phyloP scores from a whole-genome alignment of 2,888 invertebrate genomes.

The Elaeidobius kamerunicus region DNA sequence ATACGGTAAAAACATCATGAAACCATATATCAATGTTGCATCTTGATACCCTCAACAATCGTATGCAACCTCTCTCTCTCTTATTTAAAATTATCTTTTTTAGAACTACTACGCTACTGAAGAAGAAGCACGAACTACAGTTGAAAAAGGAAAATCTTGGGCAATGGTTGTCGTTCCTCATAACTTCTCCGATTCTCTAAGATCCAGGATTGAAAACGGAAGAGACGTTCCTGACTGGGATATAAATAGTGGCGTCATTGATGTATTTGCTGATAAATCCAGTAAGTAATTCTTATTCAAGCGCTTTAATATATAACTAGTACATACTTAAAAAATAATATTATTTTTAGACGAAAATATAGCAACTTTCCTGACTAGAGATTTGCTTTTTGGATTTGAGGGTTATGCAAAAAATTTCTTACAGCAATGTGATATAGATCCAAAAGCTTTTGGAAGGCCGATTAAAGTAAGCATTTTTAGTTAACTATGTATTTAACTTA shows the following conservation, averaged over 20 bases:
- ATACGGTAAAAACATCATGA: too few species aligned
- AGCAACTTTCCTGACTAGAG: conserved; percentile 71
- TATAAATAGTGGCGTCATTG: conserved; percentile 62
- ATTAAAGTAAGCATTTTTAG: conserved; percentile 55
- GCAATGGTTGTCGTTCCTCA: conserved; percentile 69
- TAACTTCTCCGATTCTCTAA: conserved; percentile 72
- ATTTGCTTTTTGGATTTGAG: conserved; percentile 70
- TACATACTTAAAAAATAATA: neutral
- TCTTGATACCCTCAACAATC: too few species aligned
- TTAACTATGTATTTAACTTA: conserved; percentile 2
- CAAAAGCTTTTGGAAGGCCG: conserved; percentile 60
- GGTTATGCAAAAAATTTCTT: conserved; percentile 66
- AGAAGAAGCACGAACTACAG: conserved; percentile 60
- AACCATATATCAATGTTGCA: too few species aligned
- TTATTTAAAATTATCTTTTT: too few species aligned
- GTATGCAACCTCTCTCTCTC: too few species aligned
- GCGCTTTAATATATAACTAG: neutral
- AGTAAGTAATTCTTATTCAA: conserved; percentile 56
- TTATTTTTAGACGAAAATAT: conserved; percentile 80
- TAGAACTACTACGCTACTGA: conserved; percentile 46
- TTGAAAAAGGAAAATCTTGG: conserved; percentile 70
- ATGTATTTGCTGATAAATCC: conserved; percentile 77
- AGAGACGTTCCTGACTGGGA: conserved; percentile 56
- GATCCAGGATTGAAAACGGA: conserved; percentile 53
- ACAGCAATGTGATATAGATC: conserved; percentile 61